Base-by-base conservation (phyloP, 2,113 vertebrate species). In the Mobula hypostoma region DNA sequence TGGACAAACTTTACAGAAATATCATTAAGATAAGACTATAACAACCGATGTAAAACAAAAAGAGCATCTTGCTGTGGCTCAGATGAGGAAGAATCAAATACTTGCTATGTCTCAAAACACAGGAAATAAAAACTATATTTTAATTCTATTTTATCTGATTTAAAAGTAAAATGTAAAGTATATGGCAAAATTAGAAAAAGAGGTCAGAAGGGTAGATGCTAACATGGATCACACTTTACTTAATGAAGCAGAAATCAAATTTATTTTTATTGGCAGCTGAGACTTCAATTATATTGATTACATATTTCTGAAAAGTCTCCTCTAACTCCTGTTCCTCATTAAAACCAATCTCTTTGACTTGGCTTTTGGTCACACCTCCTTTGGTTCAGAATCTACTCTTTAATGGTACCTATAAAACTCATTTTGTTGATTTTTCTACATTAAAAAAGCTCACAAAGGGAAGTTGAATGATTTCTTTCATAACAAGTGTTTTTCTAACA, bases 141-240 rank as follows among this genome's bases (percentile, higher is more conserved):
- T 77, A 77, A 56, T 83, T 83, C 48, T 83, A 21, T 87, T 87
- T 61, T 5, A 87, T 87, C 61, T 87, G 83, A 87, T 87, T 87
- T 27, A 87, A 87, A 27, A 15, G 77, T 79, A 79, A 36, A 79
- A 79, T 9, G 11, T 48, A 48, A 48, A 48, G 48, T 36, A 79
- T 87, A 8, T 7, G 17, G 61, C 2, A 87, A 61, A 87, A 87
- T 87, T 87, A 87, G 2, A 87, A 87, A 61, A 11, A 29, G 15
- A 87, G 40, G 79, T 87, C 83, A 87, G 48, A 87, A 61, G 9
- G 24, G 83, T 24, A 58, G 58, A 24, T 21, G n/a, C 40, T 58
- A 56, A 56, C 40, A 40, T 56, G 80, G 21, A 14, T 56, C 19
- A 6, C 80, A 24, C 80, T 36, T 48, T 48, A 48, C 80, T 27